Conservation (phyloP, 2,888 invertebrate species). For the Omphaloscelis lunosa region DNA sequence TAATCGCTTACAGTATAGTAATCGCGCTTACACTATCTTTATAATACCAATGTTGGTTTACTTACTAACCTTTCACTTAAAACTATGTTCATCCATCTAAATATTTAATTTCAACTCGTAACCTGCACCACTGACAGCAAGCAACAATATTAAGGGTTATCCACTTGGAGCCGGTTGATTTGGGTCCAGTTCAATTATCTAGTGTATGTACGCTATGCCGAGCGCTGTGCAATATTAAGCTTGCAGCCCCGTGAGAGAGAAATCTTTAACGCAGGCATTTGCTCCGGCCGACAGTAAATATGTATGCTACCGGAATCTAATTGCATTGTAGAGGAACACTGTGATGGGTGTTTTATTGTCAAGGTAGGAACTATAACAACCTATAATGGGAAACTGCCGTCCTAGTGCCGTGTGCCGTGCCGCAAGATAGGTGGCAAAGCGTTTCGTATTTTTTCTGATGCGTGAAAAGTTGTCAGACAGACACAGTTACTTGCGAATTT, state of each 20-base stretch:
- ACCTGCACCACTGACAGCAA: not conserved
- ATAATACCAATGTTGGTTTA: not conserved
- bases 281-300: slow-evolving; percentile 27
- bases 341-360: not conserved
- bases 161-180: slow-evolving; percentile 42
- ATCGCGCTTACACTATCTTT: too few relatives aligned
- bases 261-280: slow-evolving; percentile 58
- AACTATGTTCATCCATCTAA: too few relatives aligned
- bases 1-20: too few relatives aligned
- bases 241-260: slow-evolving; percentile 45
- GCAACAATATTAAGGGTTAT: slow-evolving; percentile 23
- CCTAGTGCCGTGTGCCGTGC: not conserved
- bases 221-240: slow-evolving; percentile 66
- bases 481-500: too few relatives aligned
- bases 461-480: not conserved
- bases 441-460: not conserved
- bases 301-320: slow-evolving; percentile 24
- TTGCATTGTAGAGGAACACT: slow-evolving; percentile 2
- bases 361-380: not conserved
- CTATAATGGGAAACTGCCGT: not conserved
- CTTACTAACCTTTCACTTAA: not conserved
- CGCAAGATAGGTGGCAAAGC: not conserved
- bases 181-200: slow-evolving; percentile 55
- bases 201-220: slow-evolving; percentile 61
- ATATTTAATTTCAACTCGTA: slow-evolving; percentile 13